Conservation (phyloP, 2,888 invertebrate genomes). For the Cerastis rubricosa region DNA sequence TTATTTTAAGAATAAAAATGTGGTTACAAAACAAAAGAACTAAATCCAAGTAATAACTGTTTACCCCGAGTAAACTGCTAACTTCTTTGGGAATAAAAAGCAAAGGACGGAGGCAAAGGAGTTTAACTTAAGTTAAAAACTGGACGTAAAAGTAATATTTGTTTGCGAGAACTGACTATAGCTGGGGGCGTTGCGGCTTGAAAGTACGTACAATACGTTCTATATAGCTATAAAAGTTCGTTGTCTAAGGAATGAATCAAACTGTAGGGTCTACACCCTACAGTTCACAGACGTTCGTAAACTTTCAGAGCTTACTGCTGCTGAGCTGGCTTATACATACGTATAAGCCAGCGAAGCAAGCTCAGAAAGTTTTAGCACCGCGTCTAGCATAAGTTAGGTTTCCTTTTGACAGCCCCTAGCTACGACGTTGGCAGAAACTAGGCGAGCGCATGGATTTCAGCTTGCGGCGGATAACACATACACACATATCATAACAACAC, state of each 20-base stretch:
- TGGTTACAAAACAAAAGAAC: conserved; percentile 36
- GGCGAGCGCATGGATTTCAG: background rate
- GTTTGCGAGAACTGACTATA: conserved; percentile 24
- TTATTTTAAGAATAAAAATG: conserved; percentile 8
- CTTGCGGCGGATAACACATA: no score
- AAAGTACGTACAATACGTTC: no score
- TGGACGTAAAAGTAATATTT: conserved; percentile 52
- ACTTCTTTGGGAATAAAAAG: conserved; percentile 46
- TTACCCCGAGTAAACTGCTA: conserved; percentile 14
- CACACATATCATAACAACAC: no score
- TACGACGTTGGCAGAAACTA: background rate
- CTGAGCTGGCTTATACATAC: no score
- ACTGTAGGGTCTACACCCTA: no score
- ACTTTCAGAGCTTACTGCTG: no score
- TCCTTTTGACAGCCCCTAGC: background rate
- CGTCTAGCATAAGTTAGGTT: background rate
- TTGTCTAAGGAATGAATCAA: background rate
- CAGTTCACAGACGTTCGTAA: no score
- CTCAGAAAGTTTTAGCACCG: background rate
- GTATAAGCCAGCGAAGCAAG: background rate
- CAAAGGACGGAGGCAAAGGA: no score
- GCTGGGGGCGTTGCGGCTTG: background rate
- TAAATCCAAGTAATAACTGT: conserved; percentile 30
- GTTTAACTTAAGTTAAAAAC: conserved; percentile 46
- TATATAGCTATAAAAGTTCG: no score